Evolutionary conservation across 2,113 vertebrate species (phyloP).

Genomic region (Oreotrochilus melanogaster): DNA sequence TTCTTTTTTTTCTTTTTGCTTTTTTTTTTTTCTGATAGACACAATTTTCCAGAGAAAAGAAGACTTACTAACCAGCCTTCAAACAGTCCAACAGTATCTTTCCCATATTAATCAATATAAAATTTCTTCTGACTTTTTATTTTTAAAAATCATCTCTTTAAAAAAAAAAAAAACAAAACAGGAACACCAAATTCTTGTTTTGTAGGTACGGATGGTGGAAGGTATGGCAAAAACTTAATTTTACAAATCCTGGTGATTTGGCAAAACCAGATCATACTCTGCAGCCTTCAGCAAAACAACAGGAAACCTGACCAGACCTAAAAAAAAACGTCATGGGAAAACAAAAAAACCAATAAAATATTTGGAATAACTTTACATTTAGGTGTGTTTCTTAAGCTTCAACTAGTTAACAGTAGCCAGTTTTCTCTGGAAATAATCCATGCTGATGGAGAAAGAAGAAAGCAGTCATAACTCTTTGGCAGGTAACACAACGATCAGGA

Average conservation of each 20-base stretch:
- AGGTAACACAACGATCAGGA: neutral
- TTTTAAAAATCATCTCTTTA: neutral
- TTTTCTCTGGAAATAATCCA: neutral
- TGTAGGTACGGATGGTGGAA: neutral
- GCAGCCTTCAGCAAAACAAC: neutral
- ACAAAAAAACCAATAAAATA: neutral
- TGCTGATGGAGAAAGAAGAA: neutral
- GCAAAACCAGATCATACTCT: neutral
- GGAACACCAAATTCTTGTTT: neutral
- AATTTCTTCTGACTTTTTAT: neutral
- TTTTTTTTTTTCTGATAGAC: neutral
- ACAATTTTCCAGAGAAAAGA: neutral
- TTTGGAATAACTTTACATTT: neutral
- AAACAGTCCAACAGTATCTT: neutral
- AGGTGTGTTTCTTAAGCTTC: neutral
- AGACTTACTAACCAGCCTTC: neutral
- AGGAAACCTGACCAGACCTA: neutral
- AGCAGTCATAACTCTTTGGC: neutral
- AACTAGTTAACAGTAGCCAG: neutral
- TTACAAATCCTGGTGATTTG: neutral
- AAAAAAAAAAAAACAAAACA: neutral
- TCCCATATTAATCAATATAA: neutral
- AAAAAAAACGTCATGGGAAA: too few species aligned
- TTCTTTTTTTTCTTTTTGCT: neutral
- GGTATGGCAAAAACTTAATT: neutral